A percentile compares a stretch with the other conserved stretches of the same genome.
Conservation (phyloP, 2,888 invertebrate genomes). For the Mythimna lalbum region DNA sequence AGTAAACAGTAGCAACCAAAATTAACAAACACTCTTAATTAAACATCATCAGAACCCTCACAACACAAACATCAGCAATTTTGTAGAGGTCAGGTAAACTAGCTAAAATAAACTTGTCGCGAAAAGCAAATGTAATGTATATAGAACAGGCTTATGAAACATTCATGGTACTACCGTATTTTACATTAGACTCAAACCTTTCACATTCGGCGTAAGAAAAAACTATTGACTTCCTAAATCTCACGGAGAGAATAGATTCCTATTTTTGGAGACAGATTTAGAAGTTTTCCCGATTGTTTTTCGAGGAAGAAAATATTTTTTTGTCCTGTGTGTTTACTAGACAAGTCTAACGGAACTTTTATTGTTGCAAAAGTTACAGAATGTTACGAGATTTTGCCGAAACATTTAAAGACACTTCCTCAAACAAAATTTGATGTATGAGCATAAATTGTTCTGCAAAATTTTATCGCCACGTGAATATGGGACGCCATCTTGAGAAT, state of each 20-base stretch:
- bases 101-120: conserved; percentile 38
- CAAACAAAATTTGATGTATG: neutral
- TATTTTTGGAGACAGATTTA: conserved; percentile 32
- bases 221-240: conserved; percentile 48
- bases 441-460: conserved; percentile 9
- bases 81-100: conserved; percentile 6
- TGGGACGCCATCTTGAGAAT: conserved; percentile 7
- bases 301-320: conserved; percentile 9
- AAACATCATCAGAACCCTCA: conserved; percentile 3
- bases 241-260: conserved; percentile 28
- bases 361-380: neutral
- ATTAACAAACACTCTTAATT: conserved; percentile 19
- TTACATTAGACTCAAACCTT: conserved; percentile 31
- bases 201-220: conserved; percentile 28
- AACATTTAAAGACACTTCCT: neutral
- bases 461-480: neutral
- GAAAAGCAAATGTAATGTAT: conserved; percentile 46
- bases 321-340: conserved; percentile 21
- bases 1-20: conserved; percentile 23
- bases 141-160: conserved; percentile 50
- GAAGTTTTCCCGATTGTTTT: conserved; percentile 24
- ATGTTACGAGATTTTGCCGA: neutral
- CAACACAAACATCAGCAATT: conserved; percentile 24
- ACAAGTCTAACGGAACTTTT: conserved; percentile 3
- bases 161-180: conserved; percentile 52